Base-by-base conservation (phyloP, 2,797 vertebrate species). In the Allobates femoralis region DNA sequence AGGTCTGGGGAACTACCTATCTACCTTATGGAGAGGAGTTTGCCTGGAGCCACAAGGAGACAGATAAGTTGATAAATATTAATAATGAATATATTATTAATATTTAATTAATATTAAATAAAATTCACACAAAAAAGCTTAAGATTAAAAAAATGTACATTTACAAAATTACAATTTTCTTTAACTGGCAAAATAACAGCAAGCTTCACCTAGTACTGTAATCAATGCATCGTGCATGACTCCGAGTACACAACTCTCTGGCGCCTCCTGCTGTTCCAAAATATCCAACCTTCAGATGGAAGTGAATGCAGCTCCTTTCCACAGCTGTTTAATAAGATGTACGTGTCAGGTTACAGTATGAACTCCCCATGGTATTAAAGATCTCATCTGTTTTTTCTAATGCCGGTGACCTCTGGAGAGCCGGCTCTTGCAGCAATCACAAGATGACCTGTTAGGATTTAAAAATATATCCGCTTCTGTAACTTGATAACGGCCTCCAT, bases 401-500 rank as follows among this genome's bases (percentile, higher is more conserved):
- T 67, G 86, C 34, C 74, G 2, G 37, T 84, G 86, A 74, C 86
- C 81, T 84, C 85, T 87, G 34, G 79, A 69, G 80, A 83, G 74
- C 60, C 3, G 37, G n/a, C 58, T 82, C 81, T 69, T 55, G 81
- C 81, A 55, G 86, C 76, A 51, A 80, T 87, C 75, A 84, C 81
- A 74, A 50, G 75, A 74, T 64, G 76, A 79, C 81, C 81, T 84
- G 66, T 87, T 87, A 87, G 84, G 64, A 87, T 87, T 84, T 87
- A 87, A 84, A 87, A 87, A 87, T 87, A 79, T 84, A 87, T 87
- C 77, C 37, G 81, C 66, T 84, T 87, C 80, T 56, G 86, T 87
- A 87, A 87, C 77, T 50, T 32, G 86, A 87, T 84, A 79, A 84
- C 66, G 67, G 82, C 21, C 81, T 83, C 12, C 37, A 78, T 32